These are phyloP conservation scores for Notiomystis cincta DNA, from an alignment of 2,113 vertebrate species.

Conservation along the genomic window DNA sequence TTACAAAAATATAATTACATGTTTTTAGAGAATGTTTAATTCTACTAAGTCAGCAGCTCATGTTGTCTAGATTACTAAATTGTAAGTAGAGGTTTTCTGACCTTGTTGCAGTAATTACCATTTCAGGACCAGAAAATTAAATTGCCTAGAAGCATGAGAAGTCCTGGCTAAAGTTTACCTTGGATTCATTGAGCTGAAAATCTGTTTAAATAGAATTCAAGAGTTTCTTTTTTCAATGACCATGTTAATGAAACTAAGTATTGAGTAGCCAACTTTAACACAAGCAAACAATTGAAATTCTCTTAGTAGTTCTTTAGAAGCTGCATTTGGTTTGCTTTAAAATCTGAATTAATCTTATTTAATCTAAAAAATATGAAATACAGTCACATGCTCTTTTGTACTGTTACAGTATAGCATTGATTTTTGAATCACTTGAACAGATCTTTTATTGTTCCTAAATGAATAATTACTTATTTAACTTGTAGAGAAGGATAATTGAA, in stretches of 20 bases:
- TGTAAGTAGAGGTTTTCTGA: background rate
- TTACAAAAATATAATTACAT: background rate
- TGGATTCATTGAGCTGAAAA: background rate
- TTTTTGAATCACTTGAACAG: constrained; percentile 10
- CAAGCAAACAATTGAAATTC: background rate
- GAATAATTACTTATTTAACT: background rate
- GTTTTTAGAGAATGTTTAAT: background rate
- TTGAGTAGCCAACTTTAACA: background rate
- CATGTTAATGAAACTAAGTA: background rate
- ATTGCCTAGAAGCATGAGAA: background rate
- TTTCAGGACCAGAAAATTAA: background rate
- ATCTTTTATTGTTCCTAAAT: background rate
- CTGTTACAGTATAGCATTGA: background rate
- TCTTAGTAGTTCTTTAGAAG: background rate
- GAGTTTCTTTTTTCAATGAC: background rate
- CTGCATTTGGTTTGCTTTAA: background rate
- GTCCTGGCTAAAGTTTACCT: background rate
- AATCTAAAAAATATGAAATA: constrained; percentile 23
- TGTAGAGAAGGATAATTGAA: background rate
- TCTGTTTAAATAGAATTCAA: background rate
- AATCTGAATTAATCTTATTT: background rate
- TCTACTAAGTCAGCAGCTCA: background rate
- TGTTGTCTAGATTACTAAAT: background rate
- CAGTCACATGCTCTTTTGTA: background rate
- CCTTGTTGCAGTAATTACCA: background rate